Percentiles rank a stretch among this genome's conserved stretches.
Conservation (phyloP, 2,113 vertebrate species). For the Paramormyrops kingsleyae region DNA sequence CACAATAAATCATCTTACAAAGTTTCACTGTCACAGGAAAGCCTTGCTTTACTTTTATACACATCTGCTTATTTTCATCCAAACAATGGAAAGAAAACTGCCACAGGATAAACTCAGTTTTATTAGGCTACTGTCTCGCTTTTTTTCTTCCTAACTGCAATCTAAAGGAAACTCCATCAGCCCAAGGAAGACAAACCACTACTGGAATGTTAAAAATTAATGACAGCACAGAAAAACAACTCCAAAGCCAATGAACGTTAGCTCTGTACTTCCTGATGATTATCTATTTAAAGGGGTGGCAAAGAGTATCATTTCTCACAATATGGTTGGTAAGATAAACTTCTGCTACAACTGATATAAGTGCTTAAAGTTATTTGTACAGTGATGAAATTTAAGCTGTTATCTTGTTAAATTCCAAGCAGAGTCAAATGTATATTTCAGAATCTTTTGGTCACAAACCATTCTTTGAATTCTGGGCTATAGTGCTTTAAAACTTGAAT, state of each 20-base stretch:
- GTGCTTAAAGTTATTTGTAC: background rate
- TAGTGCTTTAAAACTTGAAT: background rate
- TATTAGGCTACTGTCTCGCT: slow-evolving; percentile 24
- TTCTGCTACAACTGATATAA: background rate
- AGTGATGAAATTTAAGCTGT: background rate
- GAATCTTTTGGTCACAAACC: slow-evolving; percentile 15
- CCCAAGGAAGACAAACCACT: slow-evolving; percentile 28
- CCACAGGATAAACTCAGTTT: slow-evolving; percentile 1
- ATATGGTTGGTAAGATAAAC: background rate
- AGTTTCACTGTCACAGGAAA: background rate
- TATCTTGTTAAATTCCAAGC: background rate
- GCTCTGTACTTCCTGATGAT: background rate
- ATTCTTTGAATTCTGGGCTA: background rate
- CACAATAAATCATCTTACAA: background rate
- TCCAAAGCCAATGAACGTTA: slow-evolving; percentile 12
- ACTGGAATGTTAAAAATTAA: slow-evolving; percentile 48
- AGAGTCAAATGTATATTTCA: background rate
- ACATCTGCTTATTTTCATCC: background rate
- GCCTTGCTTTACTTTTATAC: background rate
- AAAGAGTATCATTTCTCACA: background rate
- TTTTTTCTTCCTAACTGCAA: slow-evolving; percentile 12
- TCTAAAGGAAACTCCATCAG: slow-evolving; percentile 15
- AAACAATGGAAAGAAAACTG: slow-evolving; percentile 7
- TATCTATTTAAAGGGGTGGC: slow-evolving; percentile 2
- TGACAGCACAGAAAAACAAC: slow-evolving; percentile 17